phyloP scores from a whole-genome alignment of 2,888 invertebrate species.

The Diogma glabrata region DNA sequence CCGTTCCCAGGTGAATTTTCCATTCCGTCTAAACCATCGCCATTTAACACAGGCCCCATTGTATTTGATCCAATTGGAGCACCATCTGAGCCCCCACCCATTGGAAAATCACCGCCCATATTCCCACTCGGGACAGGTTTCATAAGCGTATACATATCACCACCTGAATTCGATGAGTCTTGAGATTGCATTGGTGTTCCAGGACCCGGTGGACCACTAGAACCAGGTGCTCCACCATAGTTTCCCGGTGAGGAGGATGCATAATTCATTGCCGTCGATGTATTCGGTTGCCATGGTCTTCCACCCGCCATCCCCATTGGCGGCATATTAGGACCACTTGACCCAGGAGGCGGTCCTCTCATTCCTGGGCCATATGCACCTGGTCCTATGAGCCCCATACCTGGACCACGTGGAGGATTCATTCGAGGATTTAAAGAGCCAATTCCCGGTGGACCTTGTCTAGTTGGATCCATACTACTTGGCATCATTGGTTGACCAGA shows the following conservation, averaged over 20 bases:
- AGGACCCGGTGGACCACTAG: conserved; percentile 88
- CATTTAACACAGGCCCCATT: conserved; percentile 84
- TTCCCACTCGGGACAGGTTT: conserved; percentile 82
- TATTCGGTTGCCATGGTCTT: conserved; percentile 79
- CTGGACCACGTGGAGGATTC: conserved; percentile 80
- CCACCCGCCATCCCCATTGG: conserved; percentile 71
- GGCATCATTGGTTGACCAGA: conserved; percentile 88
- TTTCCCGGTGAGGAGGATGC: conserved; percentile 94
- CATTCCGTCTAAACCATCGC: conserved; percentile 92
- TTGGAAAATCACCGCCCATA: conserved; percentile 41
- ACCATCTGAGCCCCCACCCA: conserved; percentile 44
- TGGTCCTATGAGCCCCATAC: conserved; percentile 84
- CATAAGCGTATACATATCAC: conserved; percentile 96
- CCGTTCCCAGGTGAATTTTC: conserved; percentile 93
- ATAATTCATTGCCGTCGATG: conserved; percentile 85
- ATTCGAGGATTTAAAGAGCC: conserved; percentile 86
- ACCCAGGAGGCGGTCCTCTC: conserved; percentile 72
- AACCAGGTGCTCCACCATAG: conserved; percentile 89
- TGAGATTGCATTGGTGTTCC: conserved; percentile 76
- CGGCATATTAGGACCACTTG: conserved; percentile 66
- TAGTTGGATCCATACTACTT: conserved; percentile 76
- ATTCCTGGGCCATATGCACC: conserved; percentile 66
- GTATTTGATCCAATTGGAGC: conserved; percentile 74
- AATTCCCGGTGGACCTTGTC: conserved; percentile 74
- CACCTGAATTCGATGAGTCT: conserved; percentile 79